phyloP scores from a whole-genome alignment of 2,888 invertebrate species.

The Slavum lentiscoides region DNA sequence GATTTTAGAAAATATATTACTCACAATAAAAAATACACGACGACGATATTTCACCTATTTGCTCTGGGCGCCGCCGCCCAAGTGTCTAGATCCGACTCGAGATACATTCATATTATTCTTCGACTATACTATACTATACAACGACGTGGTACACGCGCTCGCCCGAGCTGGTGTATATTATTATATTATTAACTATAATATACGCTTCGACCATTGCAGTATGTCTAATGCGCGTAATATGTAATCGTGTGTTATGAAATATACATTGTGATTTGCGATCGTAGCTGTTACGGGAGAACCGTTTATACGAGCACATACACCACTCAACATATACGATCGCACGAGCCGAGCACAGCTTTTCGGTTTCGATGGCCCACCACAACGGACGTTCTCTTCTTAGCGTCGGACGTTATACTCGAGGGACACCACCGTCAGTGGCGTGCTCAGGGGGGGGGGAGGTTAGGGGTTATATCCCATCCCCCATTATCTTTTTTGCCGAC shows the following conservation, averaged over 20 bases:
- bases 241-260: not conserved
- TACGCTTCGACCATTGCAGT: not conserved
- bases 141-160: not conserved
- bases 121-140: conserved; percentile 11
- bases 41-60: conserved; percentile 41
- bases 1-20: not conserved
- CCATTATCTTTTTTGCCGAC: no score
- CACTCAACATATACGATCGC: not conserved
- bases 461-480: no score
- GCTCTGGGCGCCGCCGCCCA: conserved; percentile 46
- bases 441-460: no score
- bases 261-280: conserved; percentile 23
- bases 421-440: no score
- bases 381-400: no score
- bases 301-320: no score
- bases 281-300: not conserved
- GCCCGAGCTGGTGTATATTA: not conserved
- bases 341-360: no score
- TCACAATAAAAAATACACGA: conserved; percentile 18
- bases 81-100: conserved; percentile 42
- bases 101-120: conserved; percentile 40
- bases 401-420: no score
- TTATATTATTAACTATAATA: not conserved
- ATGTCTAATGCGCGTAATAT: not conserved
- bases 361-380: not conserved